phyloP scores from a whole-genome alignment of 1,140 invertebrate genomes.

The Radopholus similis region DNA sequence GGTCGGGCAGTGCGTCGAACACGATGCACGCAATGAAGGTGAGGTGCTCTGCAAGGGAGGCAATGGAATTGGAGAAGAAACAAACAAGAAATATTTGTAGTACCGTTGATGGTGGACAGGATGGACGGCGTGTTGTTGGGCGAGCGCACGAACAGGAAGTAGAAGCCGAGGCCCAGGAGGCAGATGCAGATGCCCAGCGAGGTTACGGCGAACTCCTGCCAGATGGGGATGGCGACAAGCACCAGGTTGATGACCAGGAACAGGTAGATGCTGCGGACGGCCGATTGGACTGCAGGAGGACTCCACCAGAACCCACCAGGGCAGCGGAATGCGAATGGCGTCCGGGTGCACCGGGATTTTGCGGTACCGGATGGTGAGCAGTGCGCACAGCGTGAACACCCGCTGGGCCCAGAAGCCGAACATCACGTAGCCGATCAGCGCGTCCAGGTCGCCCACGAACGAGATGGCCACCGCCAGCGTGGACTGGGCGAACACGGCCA shows the following conservation, averaged over 20 bases:
- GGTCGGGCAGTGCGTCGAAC: constrained; percentile 54
- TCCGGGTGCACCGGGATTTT: constrained; percentile 57
- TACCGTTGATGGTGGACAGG: constrained; percentile 43
- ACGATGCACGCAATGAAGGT: constrained; percentile 49
- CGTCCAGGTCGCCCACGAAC: constrained; percentile 58
- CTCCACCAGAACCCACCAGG: constrained; percentile 19
- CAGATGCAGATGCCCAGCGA: constrained; percentile 52
- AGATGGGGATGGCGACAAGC: constrained; percentile 55
- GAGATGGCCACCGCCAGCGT: constrained; percentile 55
- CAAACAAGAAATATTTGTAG: neutral
- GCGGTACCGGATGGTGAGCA: constrained; percentile 50
- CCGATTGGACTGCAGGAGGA: neutral
- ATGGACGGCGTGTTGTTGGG: constrained; percentile 30
- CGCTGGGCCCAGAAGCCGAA: constrained; percentile 60
- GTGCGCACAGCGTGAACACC: constrained; percentile 41
- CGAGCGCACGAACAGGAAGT: constrained; percentile 49
- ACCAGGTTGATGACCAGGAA: constrained; percentile 51
- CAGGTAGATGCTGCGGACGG: constrained; percentile 42
- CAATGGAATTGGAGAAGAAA: constrained; percentile 1
- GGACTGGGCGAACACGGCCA: constrained; percentile 57
- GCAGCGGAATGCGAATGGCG: constrained; percentile 52
- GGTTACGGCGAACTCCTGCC: constrained; percentile 50
- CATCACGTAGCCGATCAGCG: constrained; percentile 60
- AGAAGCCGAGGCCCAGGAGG: constrained; percentile 51
- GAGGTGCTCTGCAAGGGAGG: constrained; percentile 37